These are phyloP conservation scores for Echinops telfairi DNA, from an alignment of 2,113 vertebrate species.

Conservation along the genomic window DNA sequence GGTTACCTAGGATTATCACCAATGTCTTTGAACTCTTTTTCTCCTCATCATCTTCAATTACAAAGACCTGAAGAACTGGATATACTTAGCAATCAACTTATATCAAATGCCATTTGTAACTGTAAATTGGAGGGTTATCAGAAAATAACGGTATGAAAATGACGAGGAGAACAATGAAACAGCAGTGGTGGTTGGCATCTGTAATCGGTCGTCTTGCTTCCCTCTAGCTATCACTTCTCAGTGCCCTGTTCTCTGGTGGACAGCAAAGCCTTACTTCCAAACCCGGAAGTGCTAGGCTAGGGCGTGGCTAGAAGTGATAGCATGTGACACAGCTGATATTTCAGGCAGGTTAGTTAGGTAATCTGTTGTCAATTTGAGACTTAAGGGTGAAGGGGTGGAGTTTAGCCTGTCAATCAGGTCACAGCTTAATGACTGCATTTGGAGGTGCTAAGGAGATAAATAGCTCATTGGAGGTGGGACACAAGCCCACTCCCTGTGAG, in stretches of 20 bases:
- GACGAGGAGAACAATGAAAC: slow-evolving; percentile 57
- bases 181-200: slow-evolving; percentile 3
- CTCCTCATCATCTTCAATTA: too few relatives aligned
- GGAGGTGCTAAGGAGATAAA: too few relatives aligned
- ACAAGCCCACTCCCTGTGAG: too few relatives aligned
- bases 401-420: too few relatives aligned
- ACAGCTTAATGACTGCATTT: too few relatives aligned
- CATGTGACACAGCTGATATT: neutral
- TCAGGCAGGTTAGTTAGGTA: neutral
- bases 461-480: too few relatives aligned
- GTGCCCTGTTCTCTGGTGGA: slow-evolving; percentile 20
- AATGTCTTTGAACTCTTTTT: too few relatives aligned
- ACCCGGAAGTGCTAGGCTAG: neutral
- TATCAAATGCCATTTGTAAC: slow-evolving; percentile 46
- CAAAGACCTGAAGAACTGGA: neutral
- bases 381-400: too few relatives aligned
- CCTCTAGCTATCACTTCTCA: slow-evolving; percentile 25
- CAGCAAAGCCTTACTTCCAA: neutral
- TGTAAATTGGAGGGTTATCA: slow-evolving; percentile 37
- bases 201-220: neutral
- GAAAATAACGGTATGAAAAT: slow-evolving; percentile 15
- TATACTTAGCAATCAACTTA: neutral
- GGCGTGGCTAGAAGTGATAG: neutral
- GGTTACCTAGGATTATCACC: too few relatives aligned
- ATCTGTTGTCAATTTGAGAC: too few relatives aligned